These are phyloP conservation scores for Penaeus monodon DNA, from an alignment of 2,888 invertebrate genomes.

Conservation along the genomic window DNA sequence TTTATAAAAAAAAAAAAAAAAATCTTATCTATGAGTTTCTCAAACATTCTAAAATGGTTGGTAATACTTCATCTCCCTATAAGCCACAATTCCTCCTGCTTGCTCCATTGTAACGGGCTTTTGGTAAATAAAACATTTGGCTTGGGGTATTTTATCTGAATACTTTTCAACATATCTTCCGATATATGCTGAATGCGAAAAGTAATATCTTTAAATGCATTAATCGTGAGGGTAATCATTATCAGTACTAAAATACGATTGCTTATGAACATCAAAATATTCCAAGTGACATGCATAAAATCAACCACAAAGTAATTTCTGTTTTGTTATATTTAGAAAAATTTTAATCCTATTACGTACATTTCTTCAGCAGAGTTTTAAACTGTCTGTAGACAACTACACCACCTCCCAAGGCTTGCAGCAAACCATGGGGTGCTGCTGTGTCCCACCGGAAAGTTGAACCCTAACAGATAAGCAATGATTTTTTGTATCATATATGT, in stretches of 20 bases:
- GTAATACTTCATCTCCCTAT: conserved; percentile 24
- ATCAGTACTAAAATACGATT: neutral
- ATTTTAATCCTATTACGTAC: neutral
- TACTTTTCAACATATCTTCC: conserved; percentile 17
- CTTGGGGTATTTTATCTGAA: conserved; percentile 42
- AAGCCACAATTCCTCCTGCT: conserved; percentile 53
- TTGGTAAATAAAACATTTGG: conserved; percentile 25
- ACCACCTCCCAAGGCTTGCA: conserved; percentile 85
- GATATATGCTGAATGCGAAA: conserved; percentile 21
- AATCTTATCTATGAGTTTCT: neutral
- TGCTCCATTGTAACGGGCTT: conserved; percentile 32
- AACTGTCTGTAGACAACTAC: conserved; percentile 67
- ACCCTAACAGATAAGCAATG: conserved; percentile 68
- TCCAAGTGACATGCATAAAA: neutral
- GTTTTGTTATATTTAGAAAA: neutral
- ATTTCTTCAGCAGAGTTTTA: neutral
- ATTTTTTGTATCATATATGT: conserved; percentile 70
- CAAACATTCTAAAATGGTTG: conserved; percentile 28
- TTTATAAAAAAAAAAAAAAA: neutral
- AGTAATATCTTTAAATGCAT: too few relatives aligned
- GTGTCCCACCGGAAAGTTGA: conserved; percentile 93
- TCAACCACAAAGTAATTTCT: neutral
- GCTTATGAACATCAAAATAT: neutral
- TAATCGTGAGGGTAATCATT: neutral
- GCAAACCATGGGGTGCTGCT: conserved; percentile 89